A percentile compares a stretch with the other conserved stretches of the same genome.
These are phyloP conservation scores for Ridgeia piscesae DNA, from an alignment of 1,140 invertebrate genomes.

Conservation along the genomic window DNA sequence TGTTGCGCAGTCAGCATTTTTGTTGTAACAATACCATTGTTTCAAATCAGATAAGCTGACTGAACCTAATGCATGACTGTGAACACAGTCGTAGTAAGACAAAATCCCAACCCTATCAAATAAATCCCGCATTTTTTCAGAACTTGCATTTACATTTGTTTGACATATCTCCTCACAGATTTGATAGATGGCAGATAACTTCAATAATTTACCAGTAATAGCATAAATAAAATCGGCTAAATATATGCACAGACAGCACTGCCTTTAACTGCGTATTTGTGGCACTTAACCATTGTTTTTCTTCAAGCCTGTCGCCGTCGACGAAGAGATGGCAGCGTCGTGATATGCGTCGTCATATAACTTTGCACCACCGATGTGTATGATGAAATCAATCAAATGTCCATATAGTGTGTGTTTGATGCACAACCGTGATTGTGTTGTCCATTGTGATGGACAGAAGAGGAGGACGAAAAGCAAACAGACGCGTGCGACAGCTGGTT, in stretches of 20 bases:
- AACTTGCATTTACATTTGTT: not conserved
- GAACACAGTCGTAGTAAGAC: not conserved
- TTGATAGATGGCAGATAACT: slow-evolving; percentile 1
- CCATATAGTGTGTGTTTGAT: not conserved
- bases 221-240: not conserved
- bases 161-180: not conserved
- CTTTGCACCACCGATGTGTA: not conserved
- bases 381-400: not conserved
- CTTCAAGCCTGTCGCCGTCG: not conserved
- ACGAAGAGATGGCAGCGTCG: not conserved
- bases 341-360: not conserved
- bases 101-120: not conserved
- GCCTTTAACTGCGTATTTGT: not conserved
- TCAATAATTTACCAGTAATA: not conserved
- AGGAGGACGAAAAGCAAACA: not conserved
- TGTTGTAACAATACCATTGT: not conserved
- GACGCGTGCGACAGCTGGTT: not conserved
- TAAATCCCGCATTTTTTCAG: not conserved
- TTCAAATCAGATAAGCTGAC: not conserved
- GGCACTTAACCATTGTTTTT: not conserved
- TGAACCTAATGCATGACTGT: not conserved
- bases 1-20: not conserved
- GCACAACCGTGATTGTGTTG: not conserved
- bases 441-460: not conserved
- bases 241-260: not conserved